A percentile compares a stretch with the other conserved stretches of the same genome.
Conservation (phyloP, 2,113 vertebrate genomes). For the Scytalopus superciliaris region DNA sequence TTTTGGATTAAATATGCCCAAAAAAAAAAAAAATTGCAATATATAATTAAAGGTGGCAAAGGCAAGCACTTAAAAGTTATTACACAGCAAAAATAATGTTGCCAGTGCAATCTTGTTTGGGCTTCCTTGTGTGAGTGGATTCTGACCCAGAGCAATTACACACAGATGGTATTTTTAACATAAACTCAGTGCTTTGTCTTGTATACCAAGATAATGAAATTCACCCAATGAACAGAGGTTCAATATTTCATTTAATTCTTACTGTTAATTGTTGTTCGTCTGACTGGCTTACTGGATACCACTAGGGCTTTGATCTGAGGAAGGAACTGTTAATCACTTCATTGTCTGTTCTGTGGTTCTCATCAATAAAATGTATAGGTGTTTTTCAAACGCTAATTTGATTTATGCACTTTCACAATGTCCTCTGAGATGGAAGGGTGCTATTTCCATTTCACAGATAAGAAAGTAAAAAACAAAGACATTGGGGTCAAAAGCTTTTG, state of each 20-base stretch:
- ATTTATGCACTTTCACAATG: background rate
- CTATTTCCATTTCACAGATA: background rate
- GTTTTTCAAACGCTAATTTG: background rate
- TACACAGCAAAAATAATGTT: background rate
- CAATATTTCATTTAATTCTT: constrained; percentile 30
- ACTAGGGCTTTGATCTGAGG: background rate
- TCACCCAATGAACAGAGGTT: background rate
- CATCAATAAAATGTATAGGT: background rate
- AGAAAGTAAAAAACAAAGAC: background rate
- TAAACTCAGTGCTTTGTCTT: background rate
- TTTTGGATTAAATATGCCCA: background rate
- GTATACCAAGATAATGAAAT: background rate
- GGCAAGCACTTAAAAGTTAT: background rate
- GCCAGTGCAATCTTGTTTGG: background rate
- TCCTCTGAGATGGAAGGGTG: background rate
- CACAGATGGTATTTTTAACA: background rate
- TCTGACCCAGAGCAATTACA: background rate
- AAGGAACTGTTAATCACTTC: background rate
- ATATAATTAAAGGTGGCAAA: background rate
- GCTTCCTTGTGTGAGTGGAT: background rate
- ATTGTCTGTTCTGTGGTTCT: background rate
- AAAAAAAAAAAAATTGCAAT: background rate
- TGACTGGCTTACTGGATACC: background rate
- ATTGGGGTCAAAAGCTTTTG: background rate
- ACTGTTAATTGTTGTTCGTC: background rate